phyloP scores from a whole-genome alignment of 2,113 vertebrate species.

The Chitala chitala region DNA sequence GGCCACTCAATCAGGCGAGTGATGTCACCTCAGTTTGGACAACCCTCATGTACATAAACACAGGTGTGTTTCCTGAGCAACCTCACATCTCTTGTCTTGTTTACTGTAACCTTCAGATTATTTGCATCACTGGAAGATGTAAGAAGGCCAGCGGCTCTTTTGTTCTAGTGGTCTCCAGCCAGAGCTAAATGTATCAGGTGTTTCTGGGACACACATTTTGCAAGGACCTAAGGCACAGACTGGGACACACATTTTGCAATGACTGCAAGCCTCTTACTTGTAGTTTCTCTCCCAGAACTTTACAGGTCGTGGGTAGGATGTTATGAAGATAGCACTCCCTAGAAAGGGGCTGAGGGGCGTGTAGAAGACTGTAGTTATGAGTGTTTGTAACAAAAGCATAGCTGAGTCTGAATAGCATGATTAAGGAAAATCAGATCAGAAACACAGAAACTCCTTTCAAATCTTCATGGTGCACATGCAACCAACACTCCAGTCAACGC shows the following conservation, averaged over 20 bases:
- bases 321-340: slow-evolving; percentile 93
- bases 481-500: no score
- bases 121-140: background rate
- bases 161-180: no score
- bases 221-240: background rate
- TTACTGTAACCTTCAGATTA: background rate
- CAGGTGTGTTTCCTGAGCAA: background rate
- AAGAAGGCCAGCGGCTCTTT: background rate
- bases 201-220: background rate
- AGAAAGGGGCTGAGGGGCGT: slow-evolving; percentile 90
- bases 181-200: background rate
- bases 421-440: slow-evolving; percentile 24
- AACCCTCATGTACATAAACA: background rate
- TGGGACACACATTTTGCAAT: slow-evolving; percentile 5
- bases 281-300: slow-evolving; percentile 98
- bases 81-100: background rate
- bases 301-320: slow-evolving; percentile 85
- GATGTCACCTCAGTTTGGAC: background rate
- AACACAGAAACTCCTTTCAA: no score
- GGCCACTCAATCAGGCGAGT: slow-evolving; percentile 2
- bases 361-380: slow-evolving; percentile 84
- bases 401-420: slow-evolving; percentile 77
- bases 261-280: slow-evolving; percentile 73
- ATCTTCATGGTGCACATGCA: no score
- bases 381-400: slow-evolving; percentile 87